These are phyloP conservation scores for Enteromius trimaculatus DNA, from an alignment of 2,797 vertebrate species.

Conservation along the genomic window DNA sequence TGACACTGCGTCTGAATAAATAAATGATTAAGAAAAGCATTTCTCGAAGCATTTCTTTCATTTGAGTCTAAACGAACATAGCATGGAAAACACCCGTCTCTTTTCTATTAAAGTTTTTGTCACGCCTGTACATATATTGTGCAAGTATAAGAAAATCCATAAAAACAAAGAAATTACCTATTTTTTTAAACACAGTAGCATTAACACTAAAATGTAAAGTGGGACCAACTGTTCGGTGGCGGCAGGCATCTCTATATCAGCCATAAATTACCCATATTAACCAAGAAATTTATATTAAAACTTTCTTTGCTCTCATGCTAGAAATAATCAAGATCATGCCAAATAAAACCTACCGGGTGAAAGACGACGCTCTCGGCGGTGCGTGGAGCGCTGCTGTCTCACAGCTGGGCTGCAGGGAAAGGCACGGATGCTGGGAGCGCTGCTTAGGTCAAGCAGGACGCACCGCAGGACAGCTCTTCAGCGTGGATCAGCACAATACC, in stretches of 20 bases:
- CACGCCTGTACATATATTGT: not conserved
- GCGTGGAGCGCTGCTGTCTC: slow-evolving; percentile 58
- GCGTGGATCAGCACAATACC: slow-evolving; percentile 87
- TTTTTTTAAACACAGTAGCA: not conserved
- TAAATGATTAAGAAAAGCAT: not conserved
- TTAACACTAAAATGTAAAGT: not conserved
- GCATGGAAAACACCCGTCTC: not conserved
- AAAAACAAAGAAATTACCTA: not conserved
- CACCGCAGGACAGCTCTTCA: slow-evolving; percentile 77
- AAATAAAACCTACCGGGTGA: slow-evolving; percentile 30
- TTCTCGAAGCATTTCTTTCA: not conserved
- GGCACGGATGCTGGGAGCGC: slow-evolving; percentile 70
- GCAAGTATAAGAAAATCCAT: not conserved
- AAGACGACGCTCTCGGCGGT: not conserved
- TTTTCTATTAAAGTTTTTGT: too few species aligned
- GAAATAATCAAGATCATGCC: not conserved
- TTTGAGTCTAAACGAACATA: not conserved
- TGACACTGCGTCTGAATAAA: not conserved
- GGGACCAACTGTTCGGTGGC: not conserved
- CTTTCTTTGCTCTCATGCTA: not conserved
- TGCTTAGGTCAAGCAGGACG: slow-evolving; percentile 76
- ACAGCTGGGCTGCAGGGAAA: slow-evolving; percentile 72
- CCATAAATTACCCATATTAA: not conserved
- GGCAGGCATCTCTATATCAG: not conserved
- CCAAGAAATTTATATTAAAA: not conserved